These are phyloP conservation scores for Drosophila maculinotata DNA, from an alignment of 2,888 invertebrate species.

Conservation along the genomic window DNA sequence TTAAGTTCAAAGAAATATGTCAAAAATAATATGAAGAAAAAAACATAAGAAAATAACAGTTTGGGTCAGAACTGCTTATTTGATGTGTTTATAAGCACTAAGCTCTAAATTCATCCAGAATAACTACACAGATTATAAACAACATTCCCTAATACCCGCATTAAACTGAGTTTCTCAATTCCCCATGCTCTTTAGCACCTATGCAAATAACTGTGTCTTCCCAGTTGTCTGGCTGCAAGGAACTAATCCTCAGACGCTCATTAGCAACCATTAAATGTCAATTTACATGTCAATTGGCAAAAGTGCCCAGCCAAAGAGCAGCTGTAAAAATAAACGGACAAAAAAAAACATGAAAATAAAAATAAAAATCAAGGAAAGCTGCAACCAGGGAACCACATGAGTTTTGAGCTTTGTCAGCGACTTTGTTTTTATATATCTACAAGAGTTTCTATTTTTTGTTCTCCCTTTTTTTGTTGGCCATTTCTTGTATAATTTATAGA, in stretches of 20 bases:
- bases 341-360: slow-evolving; percentile 13
- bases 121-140: slow-evolving; percentile 13
- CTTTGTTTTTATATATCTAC: slow-evolving; percentile 50
- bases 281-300: slow-evolving; percentile 83
- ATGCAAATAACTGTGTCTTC: slow-evolving; percentile 34
- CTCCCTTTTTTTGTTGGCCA: slow-evolving; percentile 34
- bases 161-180: slow-evolving; percentile 23
- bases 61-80: not conserved
- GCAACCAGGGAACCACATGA: slow-evolving; percentile 62
- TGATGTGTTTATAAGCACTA: not conserved
- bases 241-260: slow-evolving; percentile 77
- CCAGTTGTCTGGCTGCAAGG: slow-evolving; percentile 21
- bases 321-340: slow-evolving; percentile 44
- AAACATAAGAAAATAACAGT: not conserved
- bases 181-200: slow-evolving; percentile 40
- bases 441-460: slow-evolving; percentile 6
- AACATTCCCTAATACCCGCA: slow-evolving; percentile 4
- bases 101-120: not conserved
- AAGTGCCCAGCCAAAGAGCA: slow-evolving; percentile 51
- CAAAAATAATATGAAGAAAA: not conserved
- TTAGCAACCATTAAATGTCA: slow-evolving; percentile 83
- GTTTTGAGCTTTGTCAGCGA: slow-evolving; percentile 70
- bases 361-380: slow-evolving; percentile 5
- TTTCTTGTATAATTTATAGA: slow-evolving; percentile 77
- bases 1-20: not conserved